Conservation (phyloP, 2,797 vertebrate species). For the Clarias laeviceps region DNA sequence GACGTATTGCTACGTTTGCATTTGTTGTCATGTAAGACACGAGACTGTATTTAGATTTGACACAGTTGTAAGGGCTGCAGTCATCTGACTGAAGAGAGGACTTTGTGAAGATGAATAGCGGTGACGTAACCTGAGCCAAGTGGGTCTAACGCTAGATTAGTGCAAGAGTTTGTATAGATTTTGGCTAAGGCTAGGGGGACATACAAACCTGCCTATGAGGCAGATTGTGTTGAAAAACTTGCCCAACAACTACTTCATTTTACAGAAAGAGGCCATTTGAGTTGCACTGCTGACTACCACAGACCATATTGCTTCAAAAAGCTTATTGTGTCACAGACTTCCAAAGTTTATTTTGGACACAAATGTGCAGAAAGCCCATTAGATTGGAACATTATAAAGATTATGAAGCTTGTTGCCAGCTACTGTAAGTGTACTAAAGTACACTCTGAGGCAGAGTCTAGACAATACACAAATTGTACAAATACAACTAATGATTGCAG, state of each 20-base stretch:
- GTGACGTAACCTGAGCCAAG: background rate
- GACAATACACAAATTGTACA: background rate
- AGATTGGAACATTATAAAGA: background rate
- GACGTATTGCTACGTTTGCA: conserved; percentile 20
- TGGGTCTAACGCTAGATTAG: no score
- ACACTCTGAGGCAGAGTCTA: background rate
- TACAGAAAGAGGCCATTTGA: background rate
- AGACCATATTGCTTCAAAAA: background rate
- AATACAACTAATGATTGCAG: background rate
- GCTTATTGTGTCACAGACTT: background rate
- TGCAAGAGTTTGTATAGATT: no score
- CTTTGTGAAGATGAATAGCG: background rate
- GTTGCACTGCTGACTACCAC: background rate
- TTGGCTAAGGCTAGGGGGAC: background rate
- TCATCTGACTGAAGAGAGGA: background rate
- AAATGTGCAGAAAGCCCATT: background rate
- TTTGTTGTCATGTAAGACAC: conserved; percentile 42
- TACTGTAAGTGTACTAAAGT: background rate
- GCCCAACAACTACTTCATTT: background rate
- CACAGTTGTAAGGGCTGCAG: conserved; percentile 29
- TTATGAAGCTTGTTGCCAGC: background rate
- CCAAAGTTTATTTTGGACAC: background rate
- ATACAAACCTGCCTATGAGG: background rate
- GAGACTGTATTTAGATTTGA: conserved; percentile 35
- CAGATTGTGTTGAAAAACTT: background rate